Base-by-base conservation (phyloP, 1,140 invertebrate species). In the Drosophila oshimai region DNA sequence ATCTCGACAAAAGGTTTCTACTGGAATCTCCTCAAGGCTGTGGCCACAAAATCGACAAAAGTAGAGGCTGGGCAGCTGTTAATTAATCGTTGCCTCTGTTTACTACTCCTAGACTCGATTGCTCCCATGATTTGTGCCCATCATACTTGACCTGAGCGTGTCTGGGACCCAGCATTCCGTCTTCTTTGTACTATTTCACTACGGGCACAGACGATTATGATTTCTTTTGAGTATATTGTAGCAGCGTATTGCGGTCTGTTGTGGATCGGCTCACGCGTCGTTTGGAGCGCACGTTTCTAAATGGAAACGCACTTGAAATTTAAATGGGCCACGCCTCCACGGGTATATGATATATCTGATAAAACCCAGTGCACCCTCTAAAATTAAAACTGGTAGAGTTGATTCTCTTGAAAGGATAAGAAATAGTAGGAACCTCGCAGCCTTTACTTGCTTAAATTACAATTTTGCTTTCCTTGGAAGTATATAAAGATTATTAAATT, bases 241-340 rank as follows among this genome's bases (percentile, higher is more conserved):
- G 62, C 65, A 58, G 20, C 51, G 18, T 31, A 17, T 33, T 17
- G 34, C 22, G 60, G 71, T 60, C 80, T 84, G 80, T 44, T 72
- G 61, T 68, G 33, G 80, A 86, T 86, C 80, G 47, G 28, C 65
- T 86, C 75, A 61, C 80, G 75, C 75, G 68, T 86, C 80, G 80
- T 79, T 79, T 72, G 31, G 41, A 42, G 58, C 47, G 65, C 75
- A 75, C 79, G 80, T 86, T 84, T 57, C 74, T 41, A 60, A 53
- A 62, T 79, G 39, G 55, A 74, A 86, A 73, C 80, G 61, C 80
- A 72, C 75, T 73, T 75, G 65, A 84, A 86, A 79, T 84, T 47
- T 28, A 68, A 86, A 80, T 84, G 57, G 51, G 60, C 36, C 72
- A 70, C 42, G 68, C 68, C 68, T 42, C 67, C 67, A 13, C 12